Conservation (phyloP, 2,113 vertebrate species). For the Chunga burmeisteri region DNA sequence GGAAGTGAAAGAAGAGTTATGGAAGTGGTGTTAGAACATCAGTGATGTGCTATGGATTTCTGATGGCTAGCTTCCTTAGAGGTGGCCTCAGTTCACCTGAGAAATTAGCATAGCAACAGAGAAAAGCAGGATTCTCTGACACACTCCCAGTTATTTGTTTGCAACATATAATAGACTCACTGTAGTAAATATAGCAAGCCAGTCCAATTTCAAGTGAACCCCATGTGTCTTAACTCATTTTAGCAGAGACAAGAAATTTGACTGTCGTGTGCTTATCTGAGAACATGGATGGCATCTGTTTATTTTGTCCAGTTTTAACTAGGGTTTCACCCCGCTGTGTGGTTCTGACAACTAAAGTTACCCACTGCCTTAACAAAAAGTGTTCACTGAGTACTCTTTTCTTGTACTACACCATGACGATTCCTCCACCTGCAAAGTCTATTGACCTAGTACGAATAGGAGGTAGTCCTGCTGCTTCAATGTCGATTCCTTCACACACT, state of each 20-base stretch:
- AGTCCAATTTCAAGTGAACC: not conserved
- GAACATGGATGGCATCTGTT: not conserved
- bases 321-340: not conserved
- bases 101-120: not conserved
- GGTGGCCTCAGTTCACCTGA: not conserved
- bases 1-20: not conserved
- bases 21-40: not conserved
- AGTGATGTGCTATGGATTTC: not conserved
- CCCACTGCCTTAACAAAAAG: not conserved
- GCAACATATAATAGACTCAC: not conserved
- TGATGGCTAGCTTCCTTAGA: rapidly evolving
- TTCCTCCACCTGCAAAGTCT: rapidly evolving
- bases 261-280: rapidly evolving
- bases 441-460: rapidly evolving
- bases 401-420: not conserved
- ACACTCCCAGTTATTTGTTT: not conserved
- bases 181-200: not conserved
- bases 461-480: not conserved
- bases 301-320: not conserved
- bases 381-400: rapidly evolving
- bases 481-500: not conserved
- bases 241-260: not conserved
- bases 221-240: not conserved
- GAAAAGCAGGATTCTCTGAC: not conserved
- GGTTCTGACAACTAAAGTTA: not conserved